Evolutionary conservation across 2,113 vertebrate genomes (phyloP).

Genomic region (Hippolais icterina): DNA sequence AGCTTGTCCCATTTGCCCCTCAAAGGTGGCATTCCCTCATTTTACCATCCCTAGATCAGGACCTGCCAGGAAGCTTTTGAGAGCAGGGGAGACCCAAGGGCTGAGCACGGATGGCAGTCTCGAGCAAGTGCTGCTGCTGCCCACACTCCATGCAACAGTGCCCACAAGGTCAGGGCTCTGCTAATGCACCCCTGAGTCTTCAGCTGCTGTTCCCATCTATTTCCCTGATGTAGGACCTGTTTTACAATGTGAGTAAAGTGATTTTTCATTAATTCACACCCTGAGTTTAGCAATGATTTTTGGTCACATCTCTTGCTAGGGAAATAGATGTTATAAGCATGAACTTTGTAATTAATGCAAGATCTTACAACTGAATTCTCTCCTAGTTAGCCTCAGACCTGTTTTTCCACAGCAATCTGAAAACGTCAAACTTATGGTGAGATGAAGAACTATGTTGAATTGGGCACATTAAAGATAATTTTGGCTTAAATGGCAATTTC

Average conservation of each 20-base stretch:
- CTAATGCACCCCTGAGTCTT: not conserved
- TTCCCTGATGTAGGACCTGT: not conserved
- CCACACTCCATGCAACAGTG: rapidly evolving
- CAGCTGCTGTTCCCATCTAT: not conserved
- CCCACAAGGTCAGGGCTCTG: not conserved
- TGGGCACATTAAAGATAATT: not conserved
- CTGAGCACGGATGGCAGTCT: not conserved
- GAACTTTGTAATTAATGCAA: not conserved
- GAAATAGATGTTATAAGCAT: not conserved
- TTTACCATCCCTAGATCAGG: not conserved
- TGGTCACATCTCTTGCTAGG: not conserved
- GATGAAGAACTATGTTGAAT: not conserved
- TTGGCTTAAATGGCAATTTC: not conserved
- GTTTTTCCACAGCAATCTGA: not conserved
- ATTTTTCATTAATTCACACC: not conserved
- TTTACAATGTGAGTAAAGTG: not conserved
- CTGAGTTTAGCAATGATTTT: not conserved
- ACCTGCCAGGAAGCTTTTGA: not conserved
- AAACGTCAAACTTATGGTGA: not conserved
- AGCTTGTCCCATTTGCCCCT: not conserved
- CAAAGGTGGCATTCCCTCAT: not conserved
- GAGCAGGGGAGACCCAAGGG: rapidly evolving
- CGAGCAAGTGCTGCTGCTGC: not conserved
- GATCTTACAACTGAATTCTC: not conserved
- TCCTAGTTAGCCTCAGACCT: not conserved